These are phyloP conservation scores for Geococcyx californianus DNA, from an alignment of 2,113 vertebrate species.

Conservation along the genomic window DNA sequence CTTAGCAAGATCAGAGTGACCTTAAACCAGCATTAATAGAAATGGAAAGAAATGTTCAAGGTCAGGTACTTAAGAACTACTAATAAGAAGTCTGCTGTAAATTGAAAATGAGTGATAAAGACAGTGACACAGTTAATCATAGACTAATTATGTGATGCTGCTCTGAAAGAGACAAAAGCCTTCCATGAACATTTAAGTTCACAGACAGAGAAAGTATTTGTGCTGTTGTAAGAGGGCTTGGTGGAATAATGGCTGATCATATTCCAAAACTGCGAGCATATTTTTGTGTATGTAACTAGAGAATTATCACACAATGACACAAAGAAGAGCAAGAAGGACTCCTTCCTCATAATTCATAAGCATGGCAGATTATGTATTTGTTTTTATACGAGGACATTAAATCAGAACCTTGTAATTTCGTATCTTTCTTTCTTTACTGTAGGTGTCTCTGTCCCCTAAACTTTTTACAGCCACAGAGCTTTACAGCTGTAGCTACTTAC, in stretches of 20 bases:
- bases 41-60: conserved; percentile 37
- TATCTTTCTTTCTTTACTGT: not conserved
- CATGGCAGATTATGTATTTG: not conserved
- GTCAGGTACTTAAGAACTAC: conserved; percentile 18
- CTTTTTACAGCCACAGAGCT: not conserved
- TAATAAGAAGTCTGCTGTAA: conserved; percentile 26
- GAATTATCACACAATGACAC: not conserved
- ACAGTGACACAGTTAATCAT: conserved; percentile 24
- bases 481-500: not conserved
- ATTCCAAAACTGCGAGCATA: not conserved
- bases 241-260: not conserved
- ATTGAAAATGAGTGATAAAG: conserved; percentile 32
- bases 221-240: not conserved
- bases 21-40: conserved; percentile 36
- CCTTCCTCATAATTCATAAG: not conserved
- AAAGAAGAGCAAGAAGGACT: not conserved
- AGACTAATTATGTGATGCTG: not conserved
- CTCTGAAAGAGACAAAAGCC: conserved; percentile 14
- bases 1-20: conserved; percentile 1
- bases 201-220: not conserved
- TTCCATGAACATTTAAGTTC: not conserved
- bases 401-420: not conserved
- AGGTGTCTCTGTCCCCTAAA: not conserved
- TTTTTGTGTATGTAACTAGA: not conserved
- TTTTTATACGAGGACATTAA: not conserved